Base-by-base conservation (phyloP, 2,797 vertebrate species). In the Gymnoscopelus microlampas region DNA sequence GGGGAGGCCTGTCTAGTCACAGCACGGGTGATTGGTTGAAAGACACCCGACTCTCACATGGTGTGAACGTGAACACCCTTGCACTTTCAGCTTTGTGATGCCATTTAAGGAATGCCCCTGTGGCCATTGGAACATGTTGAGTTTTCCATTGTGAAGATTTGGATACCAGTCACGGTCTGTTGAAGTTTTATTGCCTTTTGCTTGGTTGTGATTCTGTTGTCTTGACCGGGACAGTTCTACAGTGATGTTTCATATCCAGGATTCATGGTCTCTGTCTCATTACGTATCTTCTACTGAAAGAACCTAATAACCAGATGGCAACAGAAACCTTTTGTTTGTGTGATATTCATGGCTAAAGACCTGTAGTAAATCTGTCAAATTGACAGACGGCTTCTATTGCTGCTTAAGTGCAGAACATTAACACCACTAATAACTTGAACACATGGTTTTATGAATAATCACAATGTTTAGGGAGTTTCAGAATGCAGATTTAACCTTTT, bases 81-180 rank as follows among this genome's bases (percentile, higher is more conserved):
- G 59, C 63, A 63, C 54, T 66, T 76, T 10, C 73, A 72, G 63
- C 78, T 49, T 60, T 71, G 74, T 47, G 24, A 76, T 65, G 66
- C 80, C 82, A 80, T 90, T 74, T 87, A 83, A 87, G 85, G 85
- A 90, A 90, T 87, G 69, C 76, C 76, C 76, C 66, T 68, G 59
- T 51, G 70, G 71, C 73, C 67, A 63, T 69, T 67, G 74, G 74
- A 29, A 23, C 12, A 29, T 54, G n/a, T 9, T 62, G 13, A 24
- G 63, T 66, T 66, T 76, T 44, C 76, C 71, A 74, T 75, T 65
- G 61, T 68, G 71, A 48, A 63, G 47, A 71, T 63, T 39, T 50
- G 68, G 56, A 54, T 65, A 57, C 32, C 66, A 60, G 39, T 72
- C 26, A 39, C 50, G 24, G 35, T 70, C 73, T 35, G 24, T 62